These are phyloP conservation scores for Anguilla rostrata DNA, from an alignment of 2,113 vertebrate genomes.

Conservation along the genomic window DNA sequence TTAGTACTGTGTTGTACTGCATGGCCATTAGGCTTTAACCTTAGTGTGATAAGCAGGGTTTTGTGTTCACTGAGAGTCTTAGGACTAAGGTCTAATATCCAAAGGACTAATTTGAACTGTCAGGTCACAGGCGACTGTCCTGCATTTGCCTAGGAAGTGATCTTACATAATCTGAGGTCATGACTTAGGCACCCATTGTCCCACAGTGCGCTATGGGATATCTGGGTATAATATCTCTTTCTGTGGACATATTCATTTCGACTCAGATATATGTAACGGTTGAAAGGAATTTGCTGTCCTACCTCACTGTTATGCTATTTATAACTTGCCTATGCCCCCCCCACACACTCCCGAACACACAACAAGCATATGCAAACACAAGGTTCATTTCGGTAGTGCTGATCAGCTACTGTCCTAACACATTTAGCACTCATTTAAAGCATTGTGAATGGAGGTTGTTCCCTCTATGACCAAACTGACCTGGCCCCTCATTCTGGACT, in stretches of 20 bases:
- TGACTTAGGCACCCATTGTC: neutral
- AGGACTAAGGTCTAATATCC: neutral
- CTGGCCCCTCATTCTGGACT: conserved; percentile 55
- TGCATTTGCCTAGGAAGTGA: neutral
- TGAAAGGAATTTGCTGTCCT: too few relatives aligned
- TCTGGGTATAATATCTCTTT: neutral
- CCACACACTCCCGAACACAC: neutral
- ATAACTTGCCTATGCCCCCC: neutral
- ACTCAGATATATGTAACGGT: too few relatives aligned
- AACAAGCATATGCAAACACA: neutral
- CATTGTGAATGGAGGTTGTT: conserved; percentile 58
- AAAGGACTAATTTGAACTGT: neutral
- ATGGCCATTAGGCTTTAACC: neutral
- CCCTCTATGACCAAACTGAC: conserved; percentile 50
- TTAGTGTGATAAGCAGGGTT: neutral
- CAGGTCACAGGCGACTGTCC: neutral
- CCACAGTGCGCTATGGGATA: neutral
- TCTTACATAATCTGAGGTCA: neutral
- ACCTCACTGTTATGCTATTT: too few relatives aligned
- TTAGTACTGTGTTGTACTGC: too few relatives aligned
- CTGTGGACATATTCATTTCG: too few relatives aligned
- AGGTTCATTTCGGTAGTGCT: conserved; percentile 22
- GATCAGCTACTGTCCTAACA: conserved; percentile 63
- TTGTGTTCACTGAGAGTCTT: neutral
- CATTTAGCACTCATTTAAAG: conserved; percentile 64